phyloP scores from a whole-genome alignment of 2,888 invertebrate genomes.

The Xylota segnis region DNA sequence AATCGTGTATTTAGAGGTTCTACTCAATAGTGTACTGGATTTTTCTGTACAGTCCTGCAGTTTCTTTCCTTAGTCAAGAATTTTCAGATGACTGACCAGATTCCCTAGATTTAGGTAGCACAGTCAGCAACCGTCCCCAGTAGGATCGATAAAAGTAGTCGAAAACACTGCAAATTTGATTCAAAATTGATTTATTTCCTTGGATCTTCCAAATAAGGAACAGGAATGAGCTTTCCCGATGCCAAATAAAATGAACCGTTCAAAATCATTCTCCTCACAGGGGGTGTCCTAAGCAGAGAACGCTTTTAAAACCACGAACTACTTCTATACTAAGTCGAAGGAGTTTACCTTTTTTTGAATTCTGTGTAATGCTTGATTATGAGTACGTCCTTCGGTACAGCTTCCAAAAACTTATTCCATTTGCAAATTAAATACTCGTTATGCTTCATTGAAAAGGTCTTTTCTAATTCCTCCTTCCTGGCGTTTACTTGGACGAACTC shows the following conservation, averaged over 20 bases:
- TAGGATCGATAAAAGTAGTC: background rate
- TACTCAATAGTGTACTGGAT: no score
- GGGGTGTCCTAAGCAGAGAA: slow-evolving; percentile 73
- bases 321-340: background rate
- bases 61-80: no score
- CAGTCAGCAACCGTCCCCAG: no score
- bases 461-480: slow-evolving; percentile 25
- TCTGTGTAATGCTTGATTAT: slow-evolving; percentile 28
- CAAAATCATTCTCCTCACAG: slow-evolving; percentile 78
- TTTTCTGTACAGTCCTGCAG: no score
- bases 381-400: slow-evolving; percentile 1
- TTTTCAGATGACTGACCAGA: no score
- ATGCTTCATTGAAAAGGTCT: slow-evolving; percentile 16
- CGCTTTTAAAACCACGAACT: background rate
- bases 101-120: no score
- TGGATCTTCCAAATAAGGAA: slow-evolving; percentile 78
- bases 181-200: slow-evolving; percentile 32
- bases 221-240: slow-evolving; percentile 80
- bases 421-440: slow-evolving; percentile 43
- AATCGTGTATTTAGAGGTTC: no score
- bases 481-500: slow-evolving; percentile 13
- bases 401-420: slow-evolving; percentile 44
- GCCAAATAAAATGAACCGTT: slow-evolving; percentile 80
- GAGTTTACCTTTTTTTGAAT: slow-evolving; percentile 21
- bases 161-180: background rate